Evolutionary conservation across 2,113 vertebrate genomes (phyloP).

Genomic region (Oreocharis arfaki): DNA sequence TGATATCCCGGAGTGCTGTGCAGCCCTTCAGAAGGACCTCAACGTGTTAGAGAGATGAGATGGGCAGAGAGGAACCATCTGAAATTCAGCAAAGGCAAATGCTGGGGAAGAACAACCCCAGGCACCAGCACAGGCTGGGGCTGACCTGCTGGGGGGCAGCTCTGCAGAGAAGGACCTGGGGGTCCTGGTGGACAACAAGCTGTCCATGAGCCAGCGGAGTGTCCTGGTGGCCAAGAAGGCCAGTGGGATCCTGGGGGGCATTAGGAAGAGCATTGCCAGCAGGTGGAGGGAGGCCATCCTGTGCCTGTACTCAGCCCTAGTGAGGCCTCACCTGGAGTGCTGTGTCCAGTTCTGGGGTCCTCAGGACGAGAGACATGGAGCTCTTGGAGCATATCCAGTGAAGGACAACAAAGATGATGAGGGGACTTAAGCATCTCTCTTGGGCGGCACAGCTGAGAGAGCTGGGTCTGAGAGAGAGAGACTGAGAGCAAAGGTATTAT

Average conservation of each 20-base stretch:
- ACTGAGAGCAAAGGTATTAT: not conserved
- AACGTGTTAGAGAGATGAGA: no score
- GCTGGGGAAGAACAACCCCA: not conserved
- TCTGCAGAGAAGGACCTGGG: not conserved
- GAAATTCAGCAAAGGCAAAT: not conserved
- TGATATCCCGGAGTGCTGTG: not conserved
- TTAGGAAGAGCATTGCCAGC: not conserved
- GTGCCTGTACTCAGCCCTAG: accelerated
- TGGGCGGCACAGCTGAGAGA: no score
- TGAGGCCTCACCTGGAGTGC: not conserved
- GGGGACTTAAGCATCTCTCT: not conserved
- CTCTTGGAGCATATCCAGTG: not conserved
- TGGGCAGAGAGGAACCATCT: not conserved
- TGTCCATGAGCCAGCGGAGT: not conserved
- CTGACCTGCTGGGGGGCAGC: not conserved
- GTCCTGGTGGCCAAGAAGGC: not conserved
- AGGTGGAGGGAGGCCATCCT: not conserved
- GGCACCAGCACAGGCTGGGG: not conserved
- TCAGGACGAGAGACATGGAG: not conserved
- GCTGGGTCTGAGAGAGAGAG: no score
- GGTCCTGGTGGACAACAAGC: not conserved
- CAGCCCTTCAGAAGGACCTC: not conserved
- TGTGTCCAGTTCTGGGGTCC: not conserved
- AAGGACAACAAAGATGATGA: no score
- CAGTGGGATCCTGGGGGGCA: no score